phyloP scores from a whole-genome alignment of 2,888 invertebrate genomes.

The Tricholauxania praeusta region DNA sequence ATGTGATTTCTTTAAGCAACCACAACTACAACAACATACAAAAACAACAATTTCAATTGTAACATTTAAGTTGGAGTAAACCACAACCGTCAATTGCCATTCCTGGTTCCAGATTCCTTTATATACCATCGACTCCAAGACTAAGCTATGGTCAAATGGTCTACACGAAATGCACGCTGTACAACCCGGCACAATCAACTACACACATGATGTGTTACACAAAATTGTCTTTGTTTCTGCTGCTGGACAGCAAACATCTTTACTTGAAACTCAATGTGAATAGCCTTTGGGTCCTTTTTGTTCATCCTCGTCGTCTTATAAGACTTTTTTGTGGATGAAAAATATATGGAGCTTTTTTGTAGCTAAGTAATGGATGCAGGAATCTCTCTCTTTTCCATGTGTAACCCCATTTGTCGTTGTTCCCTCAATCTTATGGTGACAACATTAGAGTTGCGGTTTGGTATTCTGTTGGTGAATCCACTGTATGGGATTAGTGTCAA shows the following conservation, averaged over 20 bases:
- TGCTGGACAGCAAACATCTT: conserved; percentile 17
- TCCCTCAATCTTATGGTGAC: background rate
- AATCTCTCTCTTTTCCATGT: background rate
- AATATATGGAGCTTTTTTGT: background rate
- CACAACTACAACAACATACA: conserved; percentile 33
- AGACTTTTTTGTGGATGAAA: conserved; percentile 24
- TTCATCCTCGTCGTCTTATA: background rate
- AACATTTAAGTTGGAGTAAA: conserved; percentile 26
- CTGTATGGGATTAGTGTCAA: conserved; percentile 19
- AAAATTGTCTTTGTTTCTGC: conserved; percentile 7
- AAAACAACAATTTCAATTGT: conserved; percentile 37
- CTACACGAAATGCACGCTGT: background rate
- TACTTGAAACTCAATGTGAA: background rate
- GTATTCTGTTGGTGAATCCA: background rate
- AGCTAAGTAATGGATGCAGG: background rate
- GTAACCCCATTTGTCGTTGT: background rate
- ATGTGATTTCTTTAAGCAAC: no score
- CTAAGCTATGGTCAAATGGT: no score
- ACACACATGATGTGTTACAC: background rate
- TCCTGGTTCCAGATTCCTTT: background rate
- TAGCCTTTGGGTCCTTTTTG: no score
- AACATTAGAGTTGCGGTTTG: background rate
- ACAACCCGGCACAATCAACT: background rate
- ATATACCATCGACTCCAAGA: no score
- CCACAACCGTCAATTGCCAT: conserved; percentile 9